Conservation (phyloP, 2,113 vertebrate species). For the Caranx melampygus region DNA sequence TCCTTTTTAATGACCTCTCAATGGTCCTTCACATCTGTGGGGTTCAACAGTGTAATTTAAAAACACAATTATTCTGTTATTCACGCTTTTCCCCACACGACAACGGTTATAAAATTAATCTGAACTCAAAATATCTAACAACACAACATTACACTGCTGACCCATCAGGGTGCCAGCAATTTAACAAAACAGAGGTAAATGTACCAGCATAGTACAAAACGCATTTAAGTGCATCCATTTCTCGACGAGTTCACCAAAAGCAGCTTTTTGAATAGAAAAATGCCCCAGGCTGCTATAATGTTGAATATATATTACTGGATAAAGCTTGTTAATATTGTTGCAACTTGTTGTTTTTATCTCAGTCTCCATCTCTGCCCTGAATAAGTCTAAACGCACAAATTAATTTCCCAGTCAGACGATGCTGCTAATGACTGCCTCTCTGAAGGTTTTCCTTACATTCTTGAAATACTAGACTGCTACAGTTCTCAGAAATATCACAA, state of each 20-base stretch:
- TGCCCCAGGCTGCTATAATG: neutral
- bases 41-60: neutral
- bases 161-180: neutral
- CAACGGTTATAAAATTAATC: neutral
- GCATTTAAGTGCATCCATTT: slow-evolving; percentile 24
- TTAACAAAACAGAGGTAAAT: slow-evolving; percentile 14
- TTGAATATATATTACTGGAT: slow-evolving; percentile 2
- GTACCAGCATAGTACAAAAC: neutral
- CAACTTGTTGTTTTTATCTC: neutral
- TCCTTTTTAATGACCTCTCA: neutral
- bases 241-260: neutral
- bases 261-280: slow-evolving; percentile 16
- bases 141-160: neutral
- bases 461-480: neutral
- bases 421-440: neutral
- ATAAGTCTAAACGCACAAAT: slow-evolving; percentile 8
- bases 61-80: slow-evolving; percentile 3
- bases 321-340: slow-evolving; percentile 3
- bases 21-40: neutral
- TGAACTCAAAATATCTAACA: neutral
- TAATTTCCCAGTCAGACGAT: neutral
- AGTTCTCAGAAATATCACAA: neutral
- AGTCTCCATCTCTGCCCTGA: neutral
- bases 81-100: neutral
- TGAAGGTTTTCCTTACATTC: neutral